Percentiles rank a stretch among this genome's conserved stretches.
These are phyloP conservation scores for Pseudochirops cupreus DNA, from an alignment of 2,797 vertebrate species.

Conservation along the genomic window DNA sequence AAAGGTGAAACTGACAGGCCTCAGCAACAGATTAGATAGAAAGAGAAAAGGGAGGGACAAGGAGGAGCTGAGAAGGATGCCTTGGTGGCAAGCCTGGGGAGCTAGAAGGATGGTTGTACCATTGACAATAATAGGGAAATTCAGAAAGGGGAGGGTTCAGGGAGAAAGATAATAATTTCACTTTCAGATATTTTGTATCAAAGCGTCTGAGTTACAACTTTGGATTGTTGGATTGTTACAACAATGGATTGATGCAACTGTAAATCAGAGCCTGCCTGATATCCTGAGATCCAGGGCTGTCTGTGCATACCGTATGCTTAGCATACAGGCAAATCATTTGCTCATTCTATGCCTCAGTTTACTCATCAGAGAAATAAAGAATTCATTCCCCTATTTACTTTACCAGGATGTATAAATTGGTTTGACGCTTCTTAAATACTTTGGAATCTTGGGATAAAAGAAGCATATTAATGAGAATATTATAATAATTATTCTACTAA, in stretches of 20 bases:
- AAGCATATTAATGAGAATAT: conserved; percentile 4
- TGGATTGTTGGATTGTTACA: too few relatives aligned
- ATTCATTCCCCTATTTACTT: not conserved
- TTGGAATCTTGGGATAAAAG: not conserved
- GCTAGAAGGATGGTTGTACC: not conserved
- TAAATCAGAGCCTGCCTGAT: too few relatives aligned
- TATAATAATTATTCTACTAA: not conserved
- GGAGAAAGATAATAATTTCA: not conserved
- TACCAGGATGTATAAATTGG: not conserved
- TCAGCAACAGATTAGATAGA: not conserved
- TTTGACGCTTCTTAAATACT: not conserved
- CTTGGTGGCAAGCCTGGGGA: not conserved
- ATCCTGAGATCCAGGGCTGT: too few relatives aligned
- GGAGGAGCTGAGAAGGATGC: not conserved
- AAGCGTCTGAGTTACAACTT: not conserved
- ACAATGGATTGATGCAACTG: too few relatives aligned
- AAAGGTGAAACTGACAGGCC: not conserved
- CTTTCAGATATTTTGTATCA: not conserved
- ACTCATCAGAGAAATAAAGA: not conserved
- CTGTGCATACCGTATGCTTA: too few relatives aligned
- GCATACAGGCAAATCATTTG: not conserved
- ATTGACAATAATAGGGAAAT: not conserved
- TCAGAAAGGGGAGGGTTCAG: not conserved
- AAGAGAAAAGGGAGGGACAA: not conserved
- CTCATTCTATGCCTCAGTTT: not conserved